Evolutionary conservation across 2,113 vertebrate genomes (phyloP).

Genomic region (Argyrosomus japonicus): DNA sequence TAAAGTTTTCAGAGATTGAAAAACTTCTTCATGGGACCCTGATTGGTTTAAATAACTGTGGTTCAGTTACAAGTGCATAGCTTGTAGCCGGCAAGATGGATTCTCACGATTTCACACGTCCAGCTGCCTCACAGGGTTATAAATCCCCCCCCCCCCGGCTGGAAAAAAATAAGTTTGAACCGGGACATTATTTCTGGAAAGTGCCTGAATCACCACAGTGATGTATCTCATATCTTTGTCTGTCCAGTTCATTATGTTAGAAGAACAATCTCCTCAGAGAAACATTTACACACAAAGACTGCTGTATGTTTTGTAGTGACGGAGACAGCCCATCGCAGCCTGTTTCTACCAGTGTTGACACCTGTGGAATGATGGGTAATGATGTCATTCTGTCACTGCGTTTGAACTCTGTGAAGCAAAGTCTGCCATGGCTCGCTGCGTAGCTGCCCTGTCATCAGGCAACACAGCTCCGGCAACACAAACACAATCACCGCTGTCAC

Average conservation of each 20-base stretch:
- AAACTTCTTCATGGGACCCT: too few species aligned
- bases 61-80: too few species aligned
- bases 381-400: constrained; percentile 39
- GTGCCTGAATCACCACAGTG: too few species aligned
- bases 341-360: constrained; percentile 36
- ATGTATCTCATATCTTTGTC: not conserved
- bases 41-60: too few species aligned
- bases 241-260: constrained; percentile 14
- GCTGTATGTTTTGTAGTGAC: constrained; percentile 37
- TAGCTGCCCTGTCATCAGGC: constrained; percentile 45
- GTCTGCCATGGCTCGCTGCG: constrained; percentile 11
- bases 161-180: not conserved
- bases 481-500: constrained; percentile 33
- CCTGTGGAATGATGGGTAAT: constrained; percentile 44
- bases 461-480: constrained; percentile 6
- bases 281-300: not conserved
- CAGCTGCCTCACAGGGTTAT: too few species aligned
- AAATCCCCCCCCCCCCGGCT: too few species aligned
- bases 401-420: constrained; percentile 33
- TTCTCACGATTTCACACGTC: too few species aligned
- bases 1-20: too few species aligned
- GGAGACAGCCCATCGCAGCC: constrained; percentile 10
- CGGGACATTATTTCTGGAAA: not conserved
- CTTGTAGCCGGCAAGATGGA: too few species aligned
- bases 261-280: constrained; percentile 6